Base-by-base conservation (phyloP, 2,113 vertebrate genomes). In the Nothoprocta pentlandii region DNA sequence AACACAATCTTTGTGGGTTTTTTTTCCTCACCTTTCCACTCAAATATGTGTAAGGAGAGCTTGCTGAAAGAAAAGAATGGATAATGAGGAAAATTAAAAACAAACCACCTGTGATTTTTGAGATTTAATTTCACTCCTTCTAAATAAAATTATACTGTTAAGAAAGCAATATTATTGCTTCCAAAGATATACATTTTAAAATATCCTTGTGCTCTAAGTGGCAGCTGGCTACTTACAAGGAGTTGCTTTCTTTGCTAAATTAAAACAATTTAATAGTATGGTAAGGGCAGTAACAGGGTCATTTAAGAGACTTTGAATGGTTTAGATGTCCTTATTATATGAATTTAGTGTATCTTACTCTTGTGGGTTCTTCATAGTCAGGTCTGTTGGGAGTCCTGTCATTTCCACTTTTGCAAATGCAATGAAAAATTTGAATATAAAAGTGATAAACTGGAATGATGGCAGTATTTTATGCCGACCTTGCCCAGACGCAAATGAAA, bases 61-160 rank as follows among this genome's bases (percentile, higher is more conserved):
- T 80, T 79, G 32, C 46, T 74, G 44, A 80, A 85, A 91, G 58
- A 71, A 85, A 89, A 11, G 14, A 46, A 36, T 64, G 75, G 26
- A 47, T 75, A 34, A 17, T 28, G 28, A 62, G 47, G 36, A 73
- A 93, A 71, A 67, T 73, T 3, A 56, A 42, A 46, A 80, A 81
- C 79, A 83, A 62, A 46, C 26, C n/a, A 67, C 13, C 53, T 84
- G 36, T 39, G 36, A 63, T 56, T 91, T 90, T 36, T 75, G 34
- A 88, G 17, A 34, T 39, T 51, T 81, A 81, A 93, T 81, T 70
- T 67, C 64, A 61, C n/a, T 61, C 42, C 44, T 62, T 87, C 42
- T 22, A n/a, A 93, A 85, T 41, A 74, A 90, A 84, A 34, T 36
- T 17, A 41, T 30, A 34, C 51, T 56, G 16, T 34, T 70, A 85